These are phyloP conservation scores for Cremastobaeus sp. DNA, from an alignment of 2,888 invertebrate genomes.

Conservation along the genomic window DNA sequence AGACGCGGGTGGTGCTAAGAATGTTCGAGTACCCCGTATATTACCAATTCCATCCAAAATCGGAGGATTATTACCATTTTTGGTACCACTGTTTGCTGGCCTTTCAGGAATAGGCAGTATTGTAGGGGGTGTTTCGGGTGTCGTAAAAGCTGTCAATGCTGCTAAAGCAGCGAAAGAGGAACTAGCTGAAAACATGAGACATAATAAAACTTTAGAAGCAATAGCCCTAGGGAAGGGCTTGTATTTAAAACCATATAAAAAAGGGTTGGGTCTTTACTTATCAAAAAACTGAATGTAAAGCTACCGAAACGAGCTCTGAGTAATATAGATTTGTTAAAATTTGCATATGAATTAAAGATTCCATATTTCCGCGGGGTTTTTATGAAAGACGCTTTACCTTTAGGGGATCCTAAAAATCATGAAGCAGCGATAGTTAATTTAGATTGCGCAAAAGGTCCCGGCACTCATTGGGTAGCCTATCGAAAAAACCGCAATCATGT, in stretches of 20 bases:
- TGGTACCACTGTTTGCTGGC: slow-evolving; percentile 9
- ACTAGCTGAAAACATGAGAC: slow-evolving; percentile 69
- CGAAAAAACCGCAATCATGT: slow-evolving; percentile 68
- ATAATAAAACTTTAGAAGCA: slow-evolving; percentile 73
- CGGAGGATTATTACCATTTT: slow-evolving; percentile 35
- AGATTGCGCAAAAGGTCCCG: slow-evolving; percentile 57
- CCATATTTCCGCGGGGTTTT: slow-evolving; percentile 71
- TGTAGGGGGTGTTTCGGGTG: slow-evolving; percentile 71
- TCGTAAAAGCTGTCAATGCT: slow-evolving; percentile 71
- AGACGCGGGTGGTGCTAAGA: slow-evolving; percentile 7
- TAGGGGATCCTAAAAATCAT: no score
- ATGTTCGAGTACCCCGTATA: slow-evolving; percentile 8
- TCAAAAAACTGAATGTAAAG: slow-evolving; percentile 53
- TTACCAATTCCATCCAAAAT: slow-evolving; percentile 14
- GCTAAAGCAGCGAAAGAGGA: slow-evolving; percentile 68
- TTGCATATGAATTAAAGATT: slow-evolving; percentile 63
- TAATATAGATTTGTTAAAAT: slow-evolving; percentile 67
- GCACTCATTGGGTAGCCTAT: slow-evolving; percentile 67
- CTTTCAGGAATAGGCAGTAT: slow-evolving; percentile 63
- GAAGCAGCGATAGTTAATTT: slow-evolving; percentile 39
- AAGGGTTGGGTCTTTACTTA: slow-evolving; percentile 4
- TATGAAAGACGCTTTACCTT: slow-evolving; percentile 65
- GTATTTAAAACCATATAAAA: slow-evolving; percentile 32
- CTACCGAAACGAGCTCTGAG: slow-evolving; percentile 67
- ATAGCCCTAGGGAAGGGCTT: slow-evolving; percentile 68